Conservation (phyloP, 2,888 invertebrate genomes). For the Protonemura montana region DNA sequence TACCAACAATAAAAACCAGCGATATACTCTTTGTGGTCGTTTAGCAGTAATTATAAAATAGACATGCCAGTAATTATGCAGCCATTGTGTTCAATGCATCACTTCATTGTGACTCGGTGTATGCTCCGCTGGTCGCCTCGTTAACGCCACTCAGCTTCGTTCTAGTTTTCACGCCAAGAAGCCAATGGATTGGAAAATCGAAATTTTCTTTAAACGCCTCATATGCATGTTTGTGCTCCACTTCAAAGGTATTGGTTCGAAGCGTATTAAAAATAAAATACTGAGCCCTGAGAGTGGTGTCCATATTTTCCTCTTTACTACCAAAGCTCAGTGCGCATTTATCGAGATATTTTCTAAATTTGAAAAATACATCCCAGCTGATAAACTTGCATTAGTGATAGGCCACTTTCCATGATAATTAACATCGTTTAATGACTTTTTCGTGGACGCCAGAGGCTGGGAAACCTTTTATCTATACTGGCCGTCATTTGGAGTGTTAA, state of each 20-base stretch:
- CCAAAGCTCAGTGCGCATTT: not conserved
- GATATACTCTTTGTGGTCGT: not conserved
- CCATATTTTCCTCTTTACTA: not conserved
- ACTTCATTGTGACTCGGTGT: not conserved
- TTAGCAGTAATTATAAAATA: not conserved
- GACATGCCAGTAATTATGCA: not conserved
- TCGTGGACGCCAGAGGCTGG: not conserved
- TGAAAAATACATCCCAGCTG: not conserved
- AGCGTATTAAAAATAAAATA: not conserved
- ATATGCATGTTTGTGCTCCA: not conserved
- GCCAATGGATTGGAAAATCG: not conserved
- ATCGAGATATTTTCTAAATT: not conserved
- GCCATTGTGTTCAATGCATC: not conserved
- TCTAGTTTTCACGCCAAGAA: not conserved
- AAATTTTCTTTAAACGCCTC: not conserved
- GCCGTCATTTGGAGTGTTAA: slow-evolving; percentile 2
- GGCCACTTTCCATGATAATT: not conserved
- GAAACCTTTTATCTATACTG: not conserved
- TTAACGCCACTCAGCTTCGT: not conserved
- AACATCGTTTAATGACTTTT: not conserved
- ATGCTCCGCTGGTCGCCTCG: not conserved
- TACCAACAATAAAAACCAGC: not conserved
- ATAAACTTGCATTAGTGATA: slow-evolving; percentile 7
- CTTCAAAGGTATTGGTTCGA: not conserved
- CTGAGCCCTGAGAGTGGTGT: too few relatives aligned